Evolutionary conservation across 2,797 vertebrate genomes (phyloP).

Genomic region (Tragopan temminckii): DNA sequence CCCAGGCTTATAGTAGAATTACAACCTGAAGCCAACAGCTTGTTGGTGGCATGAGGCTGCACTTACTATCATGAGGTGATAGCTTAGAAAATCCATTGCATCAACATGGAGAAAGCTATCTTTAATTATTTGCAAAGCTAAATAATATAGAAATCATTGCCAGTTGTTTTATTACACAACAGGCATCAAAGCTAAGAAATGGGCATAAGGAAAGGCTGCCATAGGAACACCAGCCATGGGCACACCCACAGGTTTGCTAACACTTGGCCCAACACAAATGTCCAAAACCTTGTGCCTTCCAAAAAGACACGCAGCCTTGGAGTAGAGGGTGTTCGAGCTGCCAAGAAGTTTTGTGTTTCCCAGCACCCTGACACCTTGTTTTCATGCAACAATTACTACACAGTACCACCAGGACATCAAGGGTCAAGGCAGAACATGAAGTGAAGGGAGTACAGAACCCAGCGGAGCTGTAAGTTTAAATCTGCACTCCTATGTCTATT

Average conservation of each 20-base stretch:
- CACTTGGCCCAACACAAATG: not conserved
- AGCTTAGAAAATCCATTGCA: not conserved
- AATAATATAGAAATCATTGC: not conserved
- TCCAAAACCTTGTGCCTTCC: not conserved
- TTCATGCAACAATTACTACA: too few species aligned
- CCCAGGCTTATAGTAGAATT: not conserved
- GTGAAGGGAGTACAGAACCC: not conserved
- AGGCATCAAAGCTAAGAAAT: not conserved
- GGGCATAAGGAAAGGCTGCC: fast-evolving
- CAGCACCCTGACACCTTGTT: not conserved
- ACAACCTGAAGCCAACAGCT: not conserved
- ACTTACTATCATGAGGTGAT: not conserved
- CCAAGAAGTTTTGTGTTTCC: conserved; percentile 49
- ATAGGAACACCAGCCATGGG: not conserved
- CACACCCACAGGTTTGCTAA: not conserved
- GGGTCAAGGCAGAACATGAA: too few species aligned
- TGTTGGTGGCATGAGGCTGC: not conserved
- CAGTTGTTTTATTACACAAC: not conserved
- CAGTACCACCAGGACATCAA: not conserved
- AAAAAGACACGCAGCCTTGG: not conserved
- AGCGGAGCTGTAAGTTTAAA: not conserved
- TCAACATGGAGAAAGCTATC: not conserved
- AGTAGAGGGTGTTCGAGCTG: not conserved
- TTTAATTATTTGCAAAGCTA: conserved; percentile 51
- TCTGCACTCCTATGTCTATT: not conserved